phyloP scores from a whole-genome alignment of 2,888 invertebrate species.

The Malthinus flaveolus region DNA sequence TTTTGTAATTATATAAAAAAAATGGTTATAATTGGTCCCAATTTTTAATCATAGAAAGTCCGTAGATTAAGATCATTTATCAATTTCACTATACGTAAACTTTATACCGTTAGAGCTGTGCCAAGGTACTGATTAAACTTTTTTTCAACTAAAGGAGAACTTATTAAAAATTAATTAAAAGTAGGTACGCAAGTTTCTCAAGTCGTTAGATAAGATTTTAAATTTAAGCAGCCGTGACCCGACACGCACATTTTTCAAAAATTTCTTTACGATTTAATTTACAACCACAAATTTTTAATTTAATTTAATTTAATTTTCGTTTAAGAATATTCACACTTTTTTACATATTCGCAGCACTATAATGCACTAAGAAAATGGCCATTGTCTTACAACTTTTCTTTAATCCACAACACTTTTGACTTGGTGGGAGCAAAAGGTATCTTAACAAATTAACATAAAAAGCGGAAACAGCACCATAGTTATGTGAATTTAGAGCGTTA shows the following conservation, averaged over 20 bases:
- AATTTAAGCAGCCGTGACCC: too few relatives aligned
- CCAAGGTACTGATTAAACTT: background rate
- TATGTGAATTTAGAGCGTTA: constrained; percentile 43
- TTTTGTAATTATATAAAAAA: constrained; percentile 6
- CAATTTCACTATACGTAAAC: background rate
- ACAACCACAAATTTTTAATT: too few relatives aligned
- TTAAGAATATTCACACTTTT: too few relatives aligned
- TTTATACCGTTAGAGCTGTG: background rate
- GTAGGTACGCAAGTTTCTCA: background rate
- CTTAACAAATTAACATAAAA: constrained; percentile 44
- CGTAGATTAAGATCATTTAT: constrained; percentile 3
- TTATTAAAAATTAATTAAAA: constrained; percentile 5
- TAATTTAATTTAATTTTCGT: too few relatives aligned
- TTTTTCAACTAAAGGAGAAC: background rate
- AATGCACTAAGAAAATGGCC: too few relatives aligned
- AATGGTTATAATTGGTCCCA: background rate
- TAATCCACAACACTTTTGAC: constrained; percentile 6
- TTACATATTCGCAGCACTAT: too few relatives aligned
- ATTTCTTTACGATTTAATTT: too few relatives aligned
- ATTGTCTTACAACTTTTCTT: constrained; percentile 8
- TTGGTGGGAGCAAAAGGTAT: constrained; percentile 34
- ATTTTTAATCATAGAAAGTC: background rate
- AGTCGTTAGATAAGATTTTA: too few relatives aligned
- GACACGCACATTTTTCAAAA: too few relatives aligned
- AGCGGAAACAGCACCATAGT: constrained; percentile 45